A percentile compares a stretch with the other conserved stretches of the same genome.
Evolutionary conservation across 1,140 invertebrate species (phyloP).

Genomic region (Bilobella aurantiaca): DNA sequence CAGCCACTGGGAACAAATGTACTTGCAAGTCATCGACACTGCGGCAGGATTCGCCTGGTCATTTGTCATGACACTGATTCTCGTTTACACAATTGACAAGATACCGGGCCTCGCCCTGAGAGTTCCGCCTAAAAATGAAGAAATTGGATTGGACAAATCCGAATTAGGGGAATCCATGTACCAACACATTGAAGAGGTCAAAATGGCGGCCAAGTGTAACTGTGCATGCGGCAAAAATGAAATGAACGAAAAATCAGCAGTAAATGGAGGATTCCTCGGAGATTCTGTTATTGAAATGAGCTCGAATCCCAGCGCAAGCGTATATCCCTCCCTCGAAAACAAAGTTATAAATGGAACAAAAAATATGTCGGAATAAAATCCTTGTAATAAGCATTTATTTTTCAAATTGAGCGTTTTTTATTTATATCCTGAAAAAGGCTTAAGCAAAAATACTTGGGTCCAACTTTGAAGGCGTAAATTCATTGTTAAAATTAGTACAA

Average conservation of each 20-base stretch:
- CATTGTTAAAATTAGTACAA: too few relatives aligned
- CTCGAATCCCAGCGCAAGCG: too few relatives aligned
- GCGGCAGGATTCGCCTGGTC: slow-evolving; percentile 23
- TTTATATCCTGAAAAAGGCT: too few relatives aligned
- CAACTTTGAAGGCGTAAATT: too few relatives aligned
- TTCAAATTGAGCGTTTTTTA: too few relatives aligned
- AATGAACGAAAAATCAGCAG: not conserved
- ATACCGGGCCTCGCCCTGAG: slow-evolving; percentile 28
- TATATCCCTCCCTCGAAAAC: too few relatives aligned
- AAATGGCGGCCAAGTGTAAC: not conserved
- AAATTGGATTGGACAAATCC: slow-evolving; percentile 22
- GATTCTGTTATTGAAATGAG: too few relatives aligned
- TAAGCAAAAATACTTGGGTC: too few relatives aligned
- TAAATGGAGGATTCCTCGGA: not conserved
- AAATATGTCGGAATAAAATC: too few relatives aligned
- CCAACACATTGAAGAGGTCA: slow-evolving; percentile 18
- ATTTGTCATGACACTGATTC: slow-evolving; percentile 23
- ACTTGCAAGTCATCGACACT: slow-evolving; percentile 23
- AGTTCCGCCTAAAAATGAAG: slow-evolving; percentile 18
- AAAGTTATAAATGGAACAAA: too few relatives aligned
- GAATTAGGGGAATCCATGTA: slow-evolving; percentile 28
- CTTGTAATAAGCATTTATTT: too few relatives aligned
- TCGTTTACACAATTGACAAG: slow-evolving; percentile 28
- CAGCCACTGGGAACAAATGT: slow-evolving; percentile 28
- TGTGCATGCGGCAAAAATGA: not conserved